A percentile compares a stretch with the other conserved stretches of the same genome.
These are phyloP conservation scores for Mercenaria mercenaria DNA, from an alignment of 1,140 invertebrate genomes.

Conservation along the genomic window DNA sequence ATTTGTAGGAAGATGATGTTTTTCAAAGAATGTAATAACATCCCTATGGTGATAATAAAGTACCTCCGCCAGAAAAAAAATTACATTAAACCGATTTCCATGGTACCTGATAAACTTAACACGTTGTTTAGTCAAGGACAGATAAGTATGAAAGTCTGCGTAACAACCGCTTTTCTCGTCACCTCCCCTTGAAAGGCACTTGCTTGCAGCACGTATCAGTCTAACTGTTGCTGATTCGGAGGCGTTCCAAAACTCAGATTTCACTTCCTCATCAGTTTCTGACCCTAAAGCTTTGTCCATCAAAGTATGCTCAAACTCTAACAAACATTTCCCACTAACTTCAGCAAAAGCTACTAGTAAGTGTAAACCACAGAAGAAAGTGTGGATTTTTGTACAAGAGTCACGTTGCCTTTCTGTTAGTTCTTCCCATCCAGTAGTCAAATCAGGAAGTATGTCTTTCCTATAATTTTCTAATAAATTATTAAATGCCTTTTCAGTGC, in stretches of 20 bases:
- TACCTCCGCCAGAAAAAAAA: not conserved
- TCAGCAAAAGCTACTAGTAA: not conserved
- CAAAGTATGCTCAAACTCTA: not conserved
- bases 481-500: not conserved
- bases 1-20: not conserved
- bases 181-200: not conserved
- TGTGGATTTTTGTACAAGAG: not conserved
- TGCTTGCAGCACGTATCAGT: not conserved
- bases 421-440: not conserved
- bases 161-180: slow-evolving; percentile 2
- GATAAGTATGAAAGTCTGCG: too few relatives aligned
- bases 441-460: not conserved
- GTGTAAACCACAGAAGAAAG: not conserved
- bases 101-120: not conserved
- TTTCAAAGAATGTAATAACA: not conserved
- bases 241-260: not conserved
- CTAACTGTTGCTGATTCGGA: not conserved
- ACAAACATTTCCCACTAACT: not conserved
- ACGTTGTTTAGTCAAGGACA: not conserved
- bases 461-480: not conserved
- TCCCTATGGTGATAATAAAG: not conserved
- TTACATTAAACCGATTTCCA: not conserved
- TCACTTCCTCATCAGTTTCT: not conserved
- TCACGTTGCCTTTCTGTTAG: not conserved
- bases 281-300: not conserved